Percentiles rank a stretch among this genome's conserved stretches.
Evolutionary conservation across 1,140 invertebrate species (phyloP).

Genomic region (Scaptomyza hsui): DNA sequence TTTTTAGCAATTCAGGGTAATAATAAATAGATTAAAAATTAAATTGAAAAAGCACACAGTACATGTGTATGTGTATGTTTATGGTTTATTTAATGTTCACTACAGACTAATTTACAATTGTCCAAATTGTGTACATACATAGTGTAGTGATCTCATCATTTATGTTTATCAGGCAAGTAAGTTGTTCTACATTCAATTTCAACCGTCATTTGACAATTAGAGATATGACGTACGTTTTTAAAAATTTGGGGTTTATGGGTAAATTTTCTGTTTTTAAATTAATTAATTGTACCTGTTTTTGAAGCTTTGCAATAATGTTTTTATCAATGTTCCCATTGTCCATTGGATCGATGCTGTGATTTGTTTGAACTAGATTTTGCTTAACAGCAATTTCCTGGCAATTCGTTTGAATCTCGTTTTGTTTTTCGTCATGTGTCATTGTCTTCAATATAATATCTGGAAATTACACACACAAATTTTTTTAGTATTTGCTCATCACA

Average conservation of each 20-base stretch:
- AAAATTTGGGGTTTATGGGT: background rate
- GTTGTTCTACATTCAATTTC: conserved; percentile 3
- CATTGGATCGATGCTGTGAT: conserved; percentile 13
- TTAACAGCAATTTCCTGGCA: background rate
- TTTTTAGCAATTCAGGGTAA: no score
- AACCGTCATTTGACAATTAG: background rate
- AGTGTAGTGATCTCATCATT: conserved; percentile 13
- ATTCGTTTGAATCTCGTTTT: conserved; percentile 33
- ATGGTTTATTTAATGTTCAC: background rate
- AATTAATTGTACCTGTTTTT: conserved; percentile 37
- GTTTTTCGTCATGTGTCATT: conserved; percentile 62
- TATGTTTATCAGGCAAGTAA: no score
- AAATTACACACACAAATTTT: conserved; percentile 10
- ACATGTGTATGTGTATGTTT: background rate
- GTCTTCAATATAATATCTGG: conserved; percentile 28
- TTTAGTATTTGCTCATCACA: no score
- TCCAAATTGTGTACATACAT: background rate
- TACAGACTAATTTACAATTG: background rate
- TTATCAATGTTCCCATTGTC: conserved; percentile 42
- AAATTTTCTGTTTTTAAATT: no score
- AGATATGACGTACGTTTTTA: background rate
- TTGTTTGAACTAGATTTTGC: background rate
- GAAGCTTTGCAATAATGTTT: conserved; percentile 44
- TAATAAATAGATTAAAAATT: no score
- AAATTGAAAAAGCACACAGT: no score